Percentiles rank a stretch among this genome's conserved stretches.
Conservation (phyloP, 2,797 vertebrate species). For the Pelochelys cantorii region DNA sequence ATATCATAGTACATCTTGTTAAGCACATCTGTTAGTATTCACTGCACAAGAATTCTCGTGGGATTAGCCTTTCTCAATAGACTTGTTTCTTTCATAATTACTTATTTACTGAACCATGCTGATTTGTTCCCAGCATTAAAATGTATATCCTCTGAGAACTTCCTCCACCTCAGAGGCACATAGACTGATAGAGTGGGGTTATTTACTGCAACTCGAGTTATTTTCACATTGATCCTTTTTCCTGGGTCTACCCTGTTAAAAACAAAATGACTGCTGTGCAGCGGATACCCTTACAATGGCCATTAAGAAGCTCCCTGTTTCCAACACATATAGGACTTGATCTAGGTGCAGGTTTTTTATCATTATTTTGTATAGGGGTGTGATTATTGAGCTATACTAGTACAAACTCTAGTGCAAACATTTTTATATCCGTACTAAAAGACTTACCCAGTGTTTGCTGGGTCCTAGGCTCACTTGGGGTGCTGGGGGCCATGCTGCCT, state of each 20-base stretch:
- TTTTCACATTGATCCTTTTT: not conserved
- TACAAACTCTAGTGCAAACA: not conserved
- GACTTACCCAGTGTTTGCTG: too few species aligned
- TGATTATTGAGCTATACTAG: not conserved
- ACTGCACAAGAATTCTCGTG: constrained; percentile 47
- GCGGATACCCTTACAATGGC: not conserved
- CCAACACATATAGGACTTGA: not conserved
- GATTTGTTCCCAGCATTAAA: constrained; percentile 74
- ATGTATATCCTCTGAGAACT: constrained; percentile 71
- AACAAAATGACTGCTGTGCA: constrained; percentile 1
- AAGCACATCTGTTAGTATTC: constrained; percentile 73
- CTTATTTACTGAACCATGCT: constrained; percentile 59
- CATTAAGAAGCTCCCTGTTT: not conserved
- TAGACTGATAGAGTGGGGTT: constrained; percentile 16
- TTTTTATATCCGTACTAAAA: not conserved
- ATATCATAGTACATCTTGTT: not conserved
- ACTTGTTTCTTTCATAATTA: constrained; percentile 64
- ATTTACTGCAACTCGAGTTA: not conserved
- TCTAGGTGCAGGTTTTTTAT: not conserved
- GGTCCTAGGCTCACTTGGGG: too few species aligned
- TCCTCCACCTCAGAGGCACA: constrained; percentile 13
- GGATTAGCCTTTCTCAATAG: constrained; percentile 57
- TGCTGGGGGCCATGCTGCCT: too few species aligned
- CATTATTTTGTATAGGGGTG: not conserved
- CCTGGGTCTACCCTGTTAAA: not conserved